Evolutionary conservation across 2,797 vertebrate species (phyloP).

Genomic region (Ara ararauna): DNA sequence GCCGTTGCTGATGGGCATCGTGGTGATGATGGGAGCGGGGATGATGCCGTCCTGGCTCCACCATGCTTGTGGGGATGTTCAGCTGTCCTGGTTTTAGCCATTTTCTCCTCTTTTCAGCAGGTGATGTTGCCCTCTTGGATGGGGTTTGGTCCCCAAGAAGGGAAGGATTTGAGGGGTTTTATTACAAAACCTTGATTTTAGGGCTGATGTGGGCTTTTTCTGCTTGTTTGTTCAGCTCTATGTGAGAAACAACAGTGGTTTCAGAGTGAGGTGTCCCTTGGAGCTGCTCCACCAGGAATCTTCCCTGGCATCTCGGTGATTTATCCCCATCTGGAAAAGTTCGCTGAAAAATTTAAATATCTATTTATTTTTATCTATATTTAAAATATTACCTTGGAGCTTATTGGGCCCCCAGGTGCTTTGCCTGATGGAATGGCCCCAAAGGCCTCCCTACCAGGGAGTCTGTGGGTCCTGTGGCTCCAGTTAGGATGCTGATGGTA

Average conservation of each 20-base stretch:
- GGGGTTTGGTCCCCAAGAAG: not conserved
- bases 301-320: conserved; percentile 47
- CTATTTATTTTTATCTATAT: not conserved
- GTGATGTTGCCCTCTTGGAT: not conserved
- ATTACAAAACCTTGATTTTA: not conserved
- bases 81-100: accelerated
- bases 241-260: not conserved
- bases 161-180: not conserved
- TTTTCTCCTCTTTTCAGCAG: not conserved
- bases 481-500: not conserved
- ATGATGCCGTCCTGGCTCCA: accelerated
- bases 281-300: not conserved
- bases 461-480: not conserved
- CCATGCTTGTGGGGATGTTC: accelerated
- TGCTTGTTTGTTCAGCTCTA: accelerated
- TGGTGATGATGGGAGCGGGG: not conserved
- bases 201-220: not conserved
- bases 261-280: not conserved
- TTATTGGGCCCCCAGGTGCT: not conserved
- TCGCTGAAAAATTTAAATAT: not conserved
- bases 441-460: not conserved
- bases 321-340: conserved; percentile 31
- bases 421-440: not conserved
- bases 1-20: accelerated
- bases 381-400: conserved; percentile 22